These are phyloP conservation scores for Dicranocentrus wangi DNA, from an alignment of 2,888 invertebrate genomes.

Conservation along the genomic window DNA sequence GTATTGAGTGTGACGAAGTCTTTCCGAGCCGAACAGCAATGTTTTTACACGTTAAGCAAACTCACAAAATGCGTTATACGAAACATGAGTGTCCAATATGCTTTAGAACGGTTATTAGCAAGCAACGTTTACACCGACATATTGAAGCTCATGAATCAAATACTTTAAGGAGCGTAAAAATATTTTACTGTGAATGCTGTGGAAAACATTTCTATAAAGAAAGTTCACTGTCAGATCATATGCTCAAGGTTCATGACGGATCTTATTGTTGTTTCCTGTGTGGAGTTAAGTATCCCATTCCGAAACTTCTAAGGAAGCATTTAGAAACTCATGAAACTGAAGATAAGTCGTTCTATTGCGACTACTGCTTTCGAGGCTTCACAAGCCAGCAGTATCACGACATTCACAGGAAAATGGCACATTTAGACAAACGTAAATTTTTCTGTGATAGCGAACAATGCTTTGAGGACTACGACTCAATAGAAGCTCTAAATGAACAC, in stretches of 20 bases:
- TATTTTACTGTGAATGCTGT: conserved; percentile 36
- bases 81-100: conserved; percentile 36
- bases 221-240: background rate
- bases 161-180: background rate
- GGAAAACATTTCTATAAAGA: conserved; percentile 19
- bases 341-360: conserved; percentile 18
- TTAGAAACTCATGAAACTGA: conserved; percentile 16
- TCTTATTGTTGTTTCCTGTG: background rate
- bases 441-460: conserved; percentile 21
- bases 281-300: background rate
- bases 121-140: conserved; percentile 1
- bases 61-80: background rate
- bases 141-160: conserved; percentile 6
- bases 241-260: background rate
- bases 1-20: background rate
- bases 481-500: conserved; percentile 5
- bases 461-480: background rate
- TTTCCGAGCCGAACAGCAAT: background rate
- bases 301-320: conserved; percentile 5
- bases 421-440: background rate
- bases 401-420: conserved; percentile 20
- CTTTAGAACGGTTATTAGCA: conserved; percentile 3
- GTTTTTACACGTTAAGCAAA: background rate
- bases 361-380: conserved; percentile 25
- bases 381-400: conserved; percentile 19